Percentiles rank a stretch among this genome's conserved stretches.
Evolutionary conservation across 1,140 invertebrate species (phyloP).

Genomic region (Brachionus asplanchnoidis): DNA sequence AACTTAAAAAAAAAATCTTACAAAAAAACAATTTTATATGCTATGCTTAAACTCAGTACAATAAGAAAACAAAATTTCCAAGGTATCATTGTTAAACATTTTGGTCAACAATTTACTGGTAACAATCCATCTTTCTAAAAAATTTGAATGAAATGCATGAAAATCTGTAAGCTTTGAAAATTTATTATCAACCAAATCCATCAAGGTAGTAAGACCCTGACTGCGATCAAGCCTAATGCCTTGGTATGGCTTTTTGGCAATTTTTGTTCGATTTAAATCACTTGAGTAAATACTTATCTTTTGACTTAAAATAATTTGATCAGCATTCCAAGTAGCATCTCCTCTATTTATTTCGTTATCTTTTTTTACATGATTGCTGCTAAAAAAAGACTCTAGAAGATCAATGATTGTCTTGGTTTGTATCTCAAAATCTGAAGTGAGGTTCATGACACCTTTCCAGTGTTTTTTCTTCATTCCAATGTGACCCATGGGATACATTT

Average conservation of each 20-base stretch:
- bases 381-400: neutral
- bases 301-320: constrained; percentile 22
- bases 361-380: neutral
- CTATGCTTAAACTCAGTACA: neutral
- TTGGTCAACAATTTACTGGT: neutral
- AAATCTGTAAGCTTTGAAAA: neutral
- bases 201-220: neutral
- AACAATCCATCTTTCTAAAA: neutral
- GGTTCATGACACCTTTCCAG: constrained; percentile 12
- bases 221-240: neutral
- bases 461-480: constrained; percentile 41
- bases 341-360: neutral
- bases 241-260: neutral
- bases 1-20: too few species aligned
- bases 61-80: neutral
- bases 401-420: neutral
- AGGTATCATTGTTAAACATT: neutral
- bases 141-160: neutral
- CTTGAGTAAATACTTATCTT: neutral
- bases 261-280: neutral
- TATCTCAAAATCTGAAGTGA: neutral
- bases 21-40: too few species aligned
- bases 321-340: neutral
- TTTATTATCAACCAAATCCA: neutral
- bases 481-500: constrained; percentile 43